phyloP scores from a whole-genome alignment of 1,140 invertebrate species.

The Asobara japonica region DNA sequence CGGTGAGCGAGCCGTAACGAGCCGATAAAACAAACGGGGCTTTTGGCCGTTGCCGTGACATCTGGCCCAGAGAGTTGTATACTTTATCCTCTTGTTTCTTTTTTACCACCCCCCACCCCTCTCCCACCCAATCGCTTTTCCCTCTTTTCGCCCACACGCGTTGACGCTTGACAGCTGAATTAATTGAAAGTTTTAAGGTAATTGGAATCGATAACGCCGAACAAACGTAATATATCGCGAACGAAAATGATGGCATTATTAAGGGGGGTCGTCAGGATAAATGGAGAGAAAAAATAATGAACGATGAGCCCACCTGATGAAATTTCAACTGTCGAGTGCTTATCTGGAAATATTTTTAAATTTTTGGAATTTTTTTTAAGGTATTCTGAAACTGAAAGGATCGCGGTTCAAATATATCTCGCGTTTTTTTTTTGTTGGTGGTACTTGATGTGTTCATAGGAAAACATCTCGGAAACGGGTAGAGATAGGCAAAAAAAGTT shows the following conservation, averaged over 20 bases:
- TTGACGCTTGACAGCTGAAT: constrained; percentile 53
- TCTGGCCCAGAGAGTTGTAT: constrained; percentile 38
- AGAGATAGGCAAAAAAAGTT: no score
- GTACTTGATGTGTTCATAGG: no score
- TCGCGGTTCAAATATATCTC: no score
- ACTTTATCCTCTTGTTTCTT: neutral
- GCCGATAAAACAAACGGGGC: constrained; percentile 54
- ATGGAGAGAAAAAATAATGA: no score
- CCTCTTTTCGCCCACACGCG: constrained; percentile 22
- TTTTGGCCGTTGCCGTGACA: constrained; percentile 44
- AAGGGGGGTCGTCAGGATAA: no score
- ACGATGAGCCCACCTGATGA: no score
- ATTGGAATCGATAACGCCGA: constrained; percentile 55
- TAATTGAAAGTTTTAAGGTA: constrained; percentile 61
- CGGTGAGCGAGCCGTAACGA: constrained; percentile 55
- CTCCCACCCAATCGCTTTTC: constrained; percentile 24
- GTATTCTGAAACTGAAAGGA: no score
- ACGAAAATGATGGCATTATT: neutral
- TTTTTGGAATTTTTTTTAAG: no score
- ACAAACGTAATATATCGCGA: constrained; percentile 27
- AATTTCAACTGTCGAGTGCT: no score
- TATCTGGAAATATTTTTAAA: no score
- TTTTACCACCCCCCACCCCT: neutral
- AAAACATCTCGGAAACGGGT: no score
- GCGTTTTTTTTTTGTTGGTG: no score